A percentile compares a stretch with the other conserved stretches of the same genome.
These are phyloP conservation scores for Eupithecia inturbata DNA, from an alignment of 2,888 invertebrate genomes.

Conservation along the genomic window DNA sequence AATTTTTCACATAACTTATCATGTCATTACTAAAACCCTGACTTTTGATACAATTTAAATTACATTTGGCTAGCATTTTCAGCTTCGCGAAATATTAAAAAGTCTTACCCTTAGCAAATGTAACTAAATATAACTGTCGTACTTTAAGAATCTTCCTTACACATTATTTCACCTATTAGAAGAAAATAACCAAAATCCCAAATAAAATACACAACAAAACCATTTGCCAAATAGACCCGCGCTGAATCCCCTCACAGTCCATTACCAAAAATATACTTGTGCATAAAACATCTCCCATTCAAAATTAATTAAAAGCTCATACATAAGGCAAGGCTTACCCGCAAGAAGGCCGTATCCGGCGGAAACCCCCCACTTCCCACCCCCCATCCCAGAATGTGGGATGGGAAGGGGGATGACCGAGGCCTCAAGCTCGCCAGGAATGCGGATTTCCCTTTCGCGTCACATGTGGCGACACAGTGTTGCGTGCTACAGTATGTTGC, in stretches of 20 bases:
- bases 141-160: not conserved
- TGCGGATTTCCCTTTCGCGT: conserved; percentile 30
- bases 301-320: conserved; percentile 42
- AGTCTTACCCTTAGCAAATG: not conserved
- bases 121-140: not conserved
- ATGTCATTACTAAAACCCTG: not conserved
- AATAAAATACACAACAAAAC: not conserved
- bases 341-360: conserved; percentile 52
- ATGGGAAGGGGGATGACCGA: conserved; percentile 21
- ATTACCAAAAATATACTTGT: conserved; percentile 38
- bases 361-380: conserved; percentile 43
- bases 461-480: conserved; percentile 20
- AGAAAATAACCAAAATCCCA: not conserved
- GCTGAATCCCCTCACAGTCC: conserved; percentile 11
- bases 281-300: conserved; percentile 38
- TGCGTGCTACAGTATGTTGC: not conserved
- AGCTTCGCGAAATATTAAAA: not conserved
- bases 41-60: not conserved
- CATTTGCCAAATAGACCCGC: not conserved
- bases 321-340: conserved; percentile 41
- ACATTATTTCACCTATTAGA: not conserved
- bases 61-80: not conserved
- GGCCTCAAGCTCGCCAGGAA: conserved; percentile 25
- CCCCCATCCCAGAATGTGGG: not conserved
- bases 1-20: not conserved